These are phyloP conservation scores for Sphinx pinastri DNA, from an alignment of 2,888 invertebrate species.

Conservation along the genomic window DNA sequence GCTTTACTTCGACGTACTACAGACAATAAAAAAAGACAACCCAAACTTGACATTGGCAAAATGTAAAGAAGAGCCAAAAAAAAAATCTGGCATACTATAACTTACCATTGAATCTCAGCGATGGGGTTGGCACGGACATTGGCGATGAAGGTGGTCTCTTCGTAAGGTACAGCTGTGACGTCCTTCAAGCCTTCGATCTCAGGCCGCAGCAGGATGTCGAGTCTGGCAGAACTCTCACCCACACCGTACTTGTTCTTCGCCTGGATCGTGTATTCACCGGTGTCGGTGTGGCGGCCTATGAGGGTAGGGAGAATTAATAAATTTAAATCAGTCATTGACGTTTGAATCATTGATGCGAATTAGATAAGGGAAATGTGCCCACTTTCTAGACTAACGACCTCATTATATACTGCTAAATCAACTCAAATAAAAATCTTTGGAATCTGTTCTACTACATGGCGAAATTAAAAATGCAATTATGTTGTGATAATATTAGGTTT, in stretches of 20 bases:
- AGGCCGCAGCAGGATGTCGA: slow-evolving; percentile 91
- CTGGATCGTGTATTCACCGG: slow-evolving; percentile 91
- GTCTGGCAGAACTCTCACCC: slow-evolving; percentile 87
- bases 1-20: no score
- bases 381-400: no score
- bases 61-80: no score
- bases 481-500: no score
- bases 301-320: not conserved
- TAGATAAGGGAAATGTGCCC: no score
- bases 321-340: not conserved
- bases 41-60: no score
- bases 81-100: no score
- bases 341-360: not conserved
- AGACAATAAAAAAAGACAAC: no score
- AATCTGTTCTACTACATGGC: no score
- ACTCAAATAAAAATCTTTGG: no score
- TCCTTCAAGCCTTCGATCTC: slow-evolving; percentile 91
- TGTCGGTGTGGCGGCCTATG: slow-evolving; percentile 88
- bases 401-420: no score
- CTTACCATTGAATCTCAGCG: slow-evolving; percentile 93
- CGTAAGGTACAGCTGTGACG: slow-evolving; percentile 89
- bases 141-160: slow-evolving; percentile 90
- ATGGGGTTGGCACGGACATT: slow-evolving; percentile 94
- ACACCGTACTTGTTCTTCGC: slow-evolving; percentile 93
- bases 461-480: no score